A percentile compares a stretch with the other conserved stretches of the same genome.
phyloP scores from a whole-genome alignment of 1,140 invertebrate species.

The Aleiodes sp. region DNA sequence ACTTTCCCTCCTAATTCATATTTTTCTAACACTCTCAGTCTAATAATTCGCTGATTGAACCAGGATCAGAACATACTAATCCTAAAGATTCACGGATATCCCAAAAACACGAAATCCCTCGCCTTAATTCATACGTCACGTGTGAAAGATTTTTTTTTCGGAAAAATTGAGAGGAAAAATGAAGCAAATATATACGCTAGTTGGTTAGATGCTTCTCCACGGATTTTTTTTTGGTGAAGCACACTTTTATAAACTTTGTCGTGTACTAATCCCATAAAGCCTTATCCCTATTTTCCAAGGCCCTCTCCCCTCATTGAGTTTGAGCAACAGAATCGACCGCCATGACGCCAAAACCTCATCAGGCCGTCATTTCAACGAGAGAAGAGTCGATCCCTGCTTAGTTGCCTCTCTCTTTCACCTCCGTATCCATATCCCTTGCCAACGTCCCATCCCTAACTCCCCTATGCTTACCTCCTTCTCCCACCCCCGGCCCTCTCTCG shows the following conservation, averaged over 20 bases:
- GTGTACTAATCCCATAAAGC: constrained; percentile 56
- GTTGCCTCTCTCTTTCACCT: constrained; percentile 31
- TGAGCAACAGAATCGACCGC: constrained; percentile 41
- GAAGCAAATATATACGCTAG: neutral
- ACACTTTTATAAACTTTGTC: constrained; percentile 65
- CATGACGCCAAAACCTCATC: constrained; percentile 62
- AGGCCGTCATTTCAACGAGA: constrained; percentile 60
- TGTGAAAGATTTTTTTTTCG: no score
- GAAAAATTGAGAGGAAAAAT: neutral
- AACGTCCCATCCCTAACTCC: neutral
- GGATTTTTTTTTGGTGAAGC: constrained; percentile 26
- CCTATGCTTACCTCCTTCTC: neutral
- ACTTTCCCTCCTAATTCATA: no score
- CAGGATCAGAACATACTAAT: no score
- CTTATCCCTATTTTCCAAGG: constrained; percentile 48
- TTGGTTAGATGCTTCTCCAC: neutral
- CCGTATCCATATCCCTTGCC: constrained; percentile 12
- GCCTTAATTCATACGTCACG: neutral
- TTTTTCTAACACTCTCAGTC: no score
- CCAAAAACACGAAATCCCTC: neutral
- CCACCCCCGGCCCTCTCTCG: constrained; percentile 22
- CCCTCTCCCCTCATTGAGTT: constrained; percentile 16
- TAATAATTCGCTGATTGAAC: no score
- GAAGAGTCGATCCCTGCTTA: constrained; percentile 50
- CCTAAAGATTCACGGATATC: no score